Evolutionary conservation across 2,113 vertebrate genomes (phyloP).

Genomic region (Amia ocellicauda): DNA sequence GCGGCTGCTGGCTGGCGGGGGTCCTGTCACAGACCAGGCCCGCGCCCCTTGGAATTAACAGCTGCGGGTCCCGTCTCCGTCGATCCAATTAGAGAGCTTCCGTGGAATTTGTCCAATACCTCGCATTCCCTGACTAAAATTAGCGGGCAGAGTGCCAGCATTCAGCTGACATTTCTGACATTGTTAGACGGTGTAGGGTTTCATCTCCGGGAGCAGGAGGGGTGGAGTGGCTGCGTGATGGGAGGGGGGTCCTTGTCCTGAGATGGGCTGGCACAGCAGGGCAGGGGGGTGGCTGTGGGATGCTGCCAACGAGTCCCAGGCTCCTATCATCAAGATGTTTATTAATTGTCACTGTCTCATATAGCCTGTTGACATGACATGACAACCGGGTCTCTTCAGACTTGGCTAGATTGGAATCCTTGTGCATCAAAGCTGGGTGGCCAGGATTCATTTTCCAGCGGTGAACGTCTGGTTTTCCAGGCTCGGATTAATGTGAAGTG

Average conservation of each 20-base stretch:
- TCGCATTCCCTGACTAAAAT: constrained; percentile 17
- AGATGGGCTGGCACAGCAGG: too few species aligned
- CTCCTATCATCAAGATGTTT: too few species aligned
- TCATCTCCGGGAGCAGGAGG: constrained; percentile 12
- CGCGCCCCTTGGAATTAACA: not conserved
- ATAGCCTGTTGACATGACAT: too few species aligned
- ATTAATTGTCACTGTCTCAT: too few species aligned
- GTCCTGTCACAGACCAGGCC: not conserved
- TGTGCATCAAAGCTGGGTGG: too few species aligned
- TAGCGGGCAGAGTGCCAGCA: constrained; percentile 19
- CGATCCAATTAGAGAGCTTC: constrained; percentile 29
- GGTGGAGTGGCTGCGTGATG: not conserved
- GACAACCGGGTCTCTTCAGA: too few species aligned
- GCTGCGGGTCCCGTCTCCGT: not conserved
- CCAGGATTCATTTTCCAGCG: too few species aligned
- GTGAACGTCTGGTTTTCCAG: too few species aligned
- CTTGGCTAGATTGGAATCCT: too few species aligned
- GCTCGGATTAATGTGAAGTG: too few species aligned
- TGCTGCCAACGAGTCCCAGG: too few species aligned
- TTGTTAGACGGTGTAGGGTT: constrained; percentile 35
- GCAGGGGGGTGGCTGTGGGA: too few species aligned
- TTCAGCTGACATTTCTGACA: constrained; percentile 32
- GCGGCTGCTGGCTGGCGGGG: not conserved
- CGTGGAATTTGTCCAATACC: constrained; percentile 24
- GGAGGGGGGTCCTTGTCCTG: not conserved